Conservation (phyloP, 1,140 invertebrate species). For the Andrena cerasifolii region DNA sequence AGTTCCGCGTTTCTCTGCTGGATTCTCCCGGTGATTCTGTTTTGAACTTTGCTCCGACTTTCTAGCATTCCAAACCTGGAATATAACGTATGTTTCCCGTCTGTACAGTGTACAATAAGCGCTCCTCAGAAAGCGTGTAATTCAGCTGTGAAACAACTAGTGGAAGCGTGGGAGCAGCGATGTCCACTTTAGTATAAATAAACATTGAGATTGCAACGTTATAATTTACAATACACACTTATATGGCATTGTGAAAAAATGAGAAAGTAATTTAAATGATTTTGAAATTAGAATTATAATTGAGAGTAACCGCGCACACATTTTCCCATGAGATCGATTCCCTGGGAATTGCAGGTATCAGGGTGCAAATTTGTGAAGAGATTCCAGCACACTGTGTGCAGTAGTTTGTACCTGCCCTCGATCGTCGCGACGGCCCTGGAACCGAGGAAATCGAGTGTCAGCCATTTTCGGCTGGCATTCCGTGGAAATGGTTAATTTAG, state of each 20-base stretch:
- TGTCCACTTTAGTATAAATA: too few relatives aligned
- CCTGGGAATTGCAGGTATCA: background rate
- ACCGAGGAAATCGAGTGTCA: constrained; percentile 52
- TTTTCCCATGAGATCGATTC: background rate
- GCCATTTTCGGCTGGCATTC: constrained; percentile 43
- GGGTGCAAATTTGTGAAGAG: background rate
- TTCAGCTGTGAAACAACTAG: background rate
- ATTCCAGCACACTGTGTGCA: background rate
- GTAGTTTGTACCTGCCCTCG: too few relatives aligned
- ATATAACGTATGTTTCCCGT: constrained; percentile 10
- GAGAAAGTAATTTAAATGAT: too few relatives aligned
- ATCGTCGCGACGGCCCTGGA: constrained; percentile 34
- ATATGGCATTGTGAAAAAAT: too few relatives aligned
- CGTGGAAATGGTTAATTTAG: constrained; percentile 59
- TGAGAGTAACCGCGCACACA: too few relatives aligned
- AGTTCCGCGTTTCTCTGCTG: constrained; percentile 8
- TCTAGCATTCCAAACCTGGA: background rate
- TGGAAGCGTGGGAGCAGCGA: too few relatives aligned
- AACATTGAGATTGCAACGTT: too few relatives aligned
- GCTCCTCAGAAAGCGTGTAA: background rate
- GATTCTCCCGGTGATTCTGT: constrained; percentile 9
- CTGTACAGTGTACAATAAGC: constrained; percentile 6
- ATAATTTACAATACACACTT: too few relatives aligned
- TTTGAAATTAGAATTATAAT: too few relatives aligned
- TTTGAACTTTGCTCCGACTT: constrained; percentile 14